Evolutionary conservation across 2,888 invertebrate genomes (phyloP).

Genomic region (Aethes cnicana): DNA sequence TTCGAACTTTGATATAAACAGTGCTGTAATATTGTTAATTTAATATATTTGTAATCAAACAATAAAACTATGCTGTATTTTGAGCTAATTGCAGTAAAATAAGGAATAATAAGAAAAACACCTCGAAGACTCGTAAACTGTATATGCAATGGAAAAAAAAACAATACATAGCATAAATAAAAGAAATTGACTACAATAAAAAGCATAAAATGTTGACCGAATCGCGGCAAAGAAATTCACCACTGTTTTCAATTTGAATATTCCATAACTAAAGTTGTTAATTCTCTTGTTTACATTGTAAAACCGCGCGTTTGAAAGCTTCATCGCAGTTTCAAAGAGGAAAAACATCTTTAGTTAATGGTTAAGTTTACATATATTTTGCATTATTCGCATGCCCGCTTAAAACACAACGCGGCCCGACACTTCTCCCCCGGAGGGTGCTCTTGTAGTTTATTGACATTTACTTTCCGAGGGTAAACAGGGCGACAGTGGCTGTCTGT

Average conservation of each 20-base stretch:
- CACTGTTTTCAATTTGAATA: constrained; percentile 21
- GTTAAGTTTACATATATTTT: constrained; percentile 45
- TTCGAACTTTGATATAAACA: constrained; percentile 5
- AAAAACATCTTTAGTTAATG: constrained; percentile 33
- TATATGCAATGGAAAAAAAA: background rate
- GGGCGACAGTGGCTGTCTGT: constrained; percentile 59
- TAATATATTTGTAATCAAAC: constrained; percentile 5
- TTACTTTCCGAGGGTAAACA: constrained; percentile 78
- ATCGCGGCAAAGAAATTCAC: constrained; percentile 6
- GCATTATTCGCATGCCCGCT: constrained; percentile 46
- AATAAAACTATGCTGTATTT: background rate
- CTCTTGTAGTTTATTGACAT: constrained; percentile 78
- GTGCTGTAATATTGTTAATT: too few relatives aligned
- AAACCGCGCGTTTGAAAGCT: constrained; percentile 7
- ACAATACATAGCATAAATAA: constrained; percentile 10
- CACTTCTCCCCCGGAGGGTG: constrained; percentile 63
- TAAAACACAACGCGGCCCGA: constrained; percentile 57
- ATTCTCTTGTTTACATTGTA: constrained; percentile 21
- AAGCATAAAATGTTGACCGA: constrained; percentile 18
- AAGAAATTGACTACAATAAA: constrained; percentile 1
- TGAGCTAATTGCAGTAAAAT: background rate
- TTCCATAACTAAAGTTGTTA: constrained; percentile 20
- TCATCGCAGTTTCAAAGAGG: constrained; percentile 7
- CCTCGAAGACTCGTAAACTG: background rate
- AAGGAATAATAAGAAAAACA: too few relatives aligned